Evolutionary conservation across 2,797 vertebrate species (phyloP).

Genomic region (Choloepus didactylus): DNA sequence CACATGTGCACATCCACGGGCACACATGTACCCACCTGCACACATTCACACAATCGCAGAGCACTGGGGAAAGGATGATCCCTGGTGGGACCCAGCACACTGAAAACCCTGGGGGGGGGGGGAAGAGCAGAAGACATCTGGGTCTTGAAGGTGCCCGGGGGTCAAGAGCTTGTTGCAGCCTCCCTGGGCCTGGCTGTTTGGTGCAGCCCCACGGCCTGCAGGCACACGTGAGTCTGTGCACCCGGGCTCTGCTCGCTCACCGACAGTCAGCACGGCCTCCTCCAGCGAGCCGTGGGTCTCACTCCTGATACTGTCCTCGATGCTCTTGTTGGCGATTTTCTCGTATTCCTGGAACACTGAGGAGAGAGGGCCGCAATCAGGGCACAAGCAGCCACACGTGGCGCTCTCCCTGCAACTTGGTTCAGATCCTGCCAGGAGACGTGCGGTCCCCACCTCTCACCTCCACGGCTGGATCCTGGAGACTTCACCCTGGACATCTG

Average conservation of each 20-base stretch:
- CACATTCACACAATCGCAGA: not conserved
- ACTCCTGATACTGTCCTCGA: constrained; percentile 88
- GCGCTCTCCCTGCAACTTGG: too few species aligned
- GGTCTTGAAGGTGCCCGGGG: too few species aligned
- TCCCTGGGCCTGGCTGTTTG: too few species aligned
- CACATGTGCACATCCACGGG: not conserved
- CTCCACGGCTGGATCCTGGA: not conserved
- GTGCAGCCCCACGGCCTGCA: accelerated
- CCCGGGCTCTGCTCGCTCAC: constrained; percentile 71
- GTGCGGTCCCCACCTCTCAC: not conserved
- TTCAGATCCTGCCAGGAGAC: not conserved
- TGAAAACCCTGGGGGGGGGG: not conserved
- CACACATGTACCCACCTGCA: accelerated
- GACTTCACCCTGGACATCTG: too few species aligned
- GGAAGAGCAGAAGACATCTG: not conserved
- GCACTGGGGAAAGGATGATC: too few species aligned
- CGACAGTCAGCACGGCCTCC: constrained; percentile 87
- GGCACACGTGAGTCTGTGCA: accelerated
- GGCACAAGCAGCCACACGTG: too few species aligned
- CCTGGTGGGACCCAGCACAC: not conserved
- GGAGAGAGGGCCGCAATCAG: constrained; percentile 28
- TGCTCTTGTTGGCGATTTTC: constrained; percentile 86
- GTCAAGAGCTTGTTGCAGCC: too few species aligned
- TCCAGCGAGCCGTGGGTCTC: constrained; percentile 87
- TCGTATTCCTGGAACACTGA: constrained; percentile 85